Evolutionary conservation across 2,888 invertebrate genomes (phyloP), one percentile per base, ranked within the genome.

Genomic region (Nomada fucata): DNA sequence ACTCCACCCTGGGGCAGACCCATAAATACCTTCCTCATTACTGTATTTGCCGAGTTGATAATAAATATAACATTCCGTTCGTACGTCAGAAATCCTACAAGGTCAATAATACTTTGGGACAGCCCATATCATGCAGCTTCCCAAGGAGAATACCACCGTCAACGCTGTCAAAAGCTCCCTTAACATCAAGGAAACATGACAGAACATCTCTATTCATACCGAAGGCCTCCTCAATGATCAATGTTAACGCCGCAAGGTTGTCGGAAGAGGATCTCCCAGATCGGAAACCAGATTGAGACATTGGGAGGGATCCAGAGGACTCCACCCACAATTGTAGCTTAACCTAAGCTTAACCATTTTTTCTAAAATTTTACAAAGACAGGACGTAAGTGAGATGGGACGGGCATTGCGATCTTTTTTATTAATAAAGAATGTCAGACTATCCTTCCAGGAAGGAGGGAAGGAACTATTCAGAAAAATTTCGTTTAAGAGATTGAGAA

Each of bases 311-410:
- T 3, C 47, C 59, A 15, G 15, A 11, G 18, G 20, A 20, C 44
- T 72, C 44, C 15, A 63, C 0, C 63, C 63, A 64, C 63, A 53
- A 72, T 36, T 36, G 26, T 2, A 72, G n/a, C n/a, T n/a, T n/a
- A n/a, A n/a, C 7, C 55, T 15, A 1, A 7, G 7, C 52, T 55
- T 26, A n/a, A 63, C 10, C 53, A 72, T 52, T 42, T 42, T 64
- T 63, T 64, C 72, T 9, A 63, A 52, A 5, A 72, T 18, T 20
- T 72, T 72, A n/a, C 63, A 36, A 2, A 72, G 10, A 1, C 63
- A 72, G 1, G 72, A 73, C 1, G 47, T 57, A 9, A 73, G n/a
- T 1, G 72, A 23, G 7, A 64, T 73, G 4, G 64, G 64, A 2
- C 64, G 52, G 20, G 61, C 52, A n/a, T 20, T n/a, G 7, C 23